These are phyloP conservation scores for Danio choprae DNA, from an alignment of 2,797 vertebrate species.

Conservation along the genomic window DNA sequence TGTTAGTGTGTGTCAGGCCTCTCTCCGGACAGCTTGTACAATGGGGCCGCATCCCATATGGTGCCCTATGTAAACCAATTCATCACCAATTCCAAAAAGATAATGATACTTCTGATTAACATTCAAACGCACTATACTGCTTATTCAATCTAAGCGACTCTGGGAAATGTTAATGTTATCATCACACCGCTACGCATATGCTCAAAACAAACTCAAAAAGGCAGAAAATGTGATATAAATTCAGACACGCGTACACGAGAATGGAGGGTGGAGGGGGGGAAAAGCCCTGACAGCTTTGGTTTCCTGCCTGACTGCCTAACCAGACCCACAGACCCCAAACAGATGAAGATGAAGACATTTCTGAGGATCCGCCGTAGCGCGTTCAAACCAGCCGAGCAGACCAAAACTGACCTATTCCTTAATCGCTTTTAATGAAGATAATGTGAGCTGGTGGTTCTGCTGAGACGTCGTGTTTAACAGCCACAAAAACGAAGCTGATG, in stretches of 20 bases:
- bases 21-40: constrained; percentile 55
- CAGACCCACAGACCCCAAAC: constrained; percentile 60
- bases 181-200: background rate
- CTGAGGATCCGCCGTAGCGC: constrained; percentile 53
- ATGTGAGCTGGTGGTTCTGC: constrained; percentile 69
- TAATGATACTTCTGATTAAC: constrained; percentile 30
- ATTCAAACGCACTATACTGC: constrained; percentile 7
- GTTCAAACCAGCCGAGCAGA: constrained; percentile 69
- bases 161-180: constrained; percentile 4
- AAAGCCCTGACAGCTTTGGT: constrained; percentile 67
- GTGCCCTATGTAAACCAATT: constrained; percentile 59
- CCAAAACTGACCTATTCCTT: constrained; percentile 79
- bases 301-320: constrained; percentile 67
- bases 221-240: constrained; percentile 59
- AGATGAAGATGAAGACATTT: constrained; percentile 71
- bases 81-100: constrained; percentile 21
- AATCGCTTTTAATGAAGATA: constrained; percentile 81
- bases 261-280: too few relatives aligned
- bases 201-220: constrained; percentile 28
- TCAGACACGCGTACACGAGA: constrained; percentile 69
- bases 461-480: constrained; percentile 65
- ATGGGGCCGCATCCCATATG: constrained; percentile 54
- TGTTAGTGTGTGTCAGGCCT: constrained; percentile 65
- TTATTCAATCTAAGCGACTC: constrained; percentile 1
- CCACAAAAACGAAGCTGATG: constrained; percentile 68